phyloP scores from a whole-genome alignment of 2,888 invertebrate species.

The Pocota personata region DNA sequence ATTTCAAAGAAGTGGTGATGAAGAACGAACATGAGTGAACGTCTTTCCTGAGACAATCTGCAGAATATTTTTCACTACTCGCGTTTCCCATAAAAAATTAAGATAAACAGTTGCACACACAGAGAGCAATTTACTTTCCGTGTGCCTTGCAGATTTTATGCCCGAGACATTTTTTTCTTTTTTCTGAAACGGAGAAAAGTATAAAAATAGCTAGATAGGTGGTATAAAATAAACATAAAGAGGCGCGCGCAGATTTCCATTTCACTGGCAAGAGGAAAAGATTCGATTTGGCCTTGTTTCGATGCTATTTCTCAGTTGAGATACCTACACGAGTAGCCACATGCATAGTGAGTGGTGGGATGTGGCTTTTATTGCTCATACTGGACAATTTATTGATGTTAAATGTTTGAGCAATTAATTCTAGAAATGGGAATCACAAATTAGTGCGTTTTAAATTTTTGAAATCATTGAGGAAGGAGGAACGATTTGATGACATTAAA shows the following conservation, averaged over 20 bases:
- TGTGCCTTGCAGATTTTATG: constrained; percentile 19
- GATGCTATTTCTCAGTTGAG: too few relatives aligned
- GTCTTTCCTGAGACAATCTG: not conserved
- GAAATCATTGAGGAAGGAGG: constrained; percentile 7
- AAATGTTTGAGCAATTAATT: constrained; percentile 49
- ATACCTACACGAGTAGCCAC: not conserved
- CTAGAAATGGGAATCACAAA: constrained; percentile 26
- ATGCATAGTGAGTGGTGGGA: not conserved
- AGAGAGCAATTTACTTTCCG: not conserved
- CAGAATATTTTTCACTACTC: not conserved
- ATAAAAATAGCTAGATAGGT: constrained; percentile 42
- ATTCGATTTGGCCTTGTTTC: constrained; percentile 23
- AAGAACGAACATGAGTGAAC: not conserved
- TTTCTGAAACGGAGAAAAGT: not conserved
- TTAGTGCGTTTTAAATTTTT: constrained; percentile 11
- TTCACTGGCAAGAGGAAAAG: not conserved
- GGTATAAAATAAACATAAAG: not conserved
- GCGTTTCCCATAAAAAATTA: not conserved
- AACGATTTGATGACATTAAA: not conserved
- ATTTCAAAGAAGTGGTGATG: not conserved
- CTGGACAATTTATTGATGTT: constrained; percentile 52
- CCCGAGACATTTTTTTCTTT: not conserved
- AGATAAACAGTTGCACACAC: not conserved
- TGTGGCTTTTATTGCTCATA: constrained; percentile 20
- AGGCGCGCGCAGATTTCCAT: constrained; percentile 26